These are phyloP conservation scores for Candoia aspera DNA, from an alignment of 2,113 vertebrate genomes.

Conservation along the genomic window DNA sequence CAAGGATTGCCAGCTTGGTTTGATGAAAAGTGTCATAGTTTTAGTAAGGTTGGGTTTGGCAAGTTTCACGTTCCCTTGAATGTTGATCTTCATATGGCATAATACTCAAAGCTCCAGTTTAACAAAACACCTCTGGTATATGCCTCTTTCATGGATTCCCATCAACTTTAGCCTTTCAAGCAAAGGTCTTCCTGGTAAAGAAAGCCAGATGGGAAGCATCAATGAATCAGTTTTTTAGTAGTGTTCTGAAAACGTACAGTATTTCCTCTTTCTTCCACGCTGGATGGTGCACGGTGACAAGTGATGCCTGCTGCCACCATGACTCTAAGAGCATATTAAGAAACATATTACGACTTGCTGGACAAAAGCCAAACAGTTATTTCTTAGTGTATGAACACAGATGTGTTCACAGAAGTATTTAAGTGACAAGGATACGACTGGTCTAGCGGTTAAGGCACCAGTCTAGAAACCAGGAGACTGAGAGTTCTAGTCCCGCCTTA, in stretches of 20 bases:
- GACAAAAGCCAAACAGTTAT: not conserved
- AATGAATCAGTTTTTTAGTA: not conserved
- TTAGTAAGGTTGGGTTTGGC: not conserved
- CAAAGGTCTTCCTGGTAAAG: constrained; percentile 11
- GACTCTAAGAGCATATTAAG: not conserved
- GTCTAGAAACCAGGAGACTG: too few species aligned
- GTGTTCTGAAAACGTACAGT: not conserved
- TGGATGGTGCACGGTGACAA: constrained; percentile 11
- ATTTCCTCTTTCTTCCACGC: constrained; percentile 10
- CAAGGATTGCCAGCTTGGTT: not conserved
- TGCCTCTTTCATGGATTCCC: not conserved
- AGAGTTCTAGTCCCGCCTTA: too few species aligned
- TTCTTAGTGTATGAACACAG: not conserved
- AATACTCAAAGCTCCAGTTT: not conserved
- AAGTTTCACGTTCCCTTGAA: not conserved
- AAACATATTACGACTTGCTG: not conserved
- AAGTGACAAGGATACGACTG: not conserved
- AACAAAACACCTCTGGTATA: constrained; percentile 18
- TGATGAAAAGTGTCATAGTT: not conserved
- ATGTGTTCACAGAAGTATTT: not conserved
- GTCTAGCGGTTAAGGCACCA: too few species aligned
- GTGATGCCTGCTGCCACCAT: not conserved
- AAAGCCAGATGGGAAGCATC: constrained; percentile 4
- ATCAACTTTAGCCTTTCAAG: constrained; percentile 17
- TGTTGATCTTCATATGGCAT: not conserved